phyloP scores from a whole-genome alignment of 1,140 invertebrate species.

The Trichomalopsis sarcophagae region DNA sequence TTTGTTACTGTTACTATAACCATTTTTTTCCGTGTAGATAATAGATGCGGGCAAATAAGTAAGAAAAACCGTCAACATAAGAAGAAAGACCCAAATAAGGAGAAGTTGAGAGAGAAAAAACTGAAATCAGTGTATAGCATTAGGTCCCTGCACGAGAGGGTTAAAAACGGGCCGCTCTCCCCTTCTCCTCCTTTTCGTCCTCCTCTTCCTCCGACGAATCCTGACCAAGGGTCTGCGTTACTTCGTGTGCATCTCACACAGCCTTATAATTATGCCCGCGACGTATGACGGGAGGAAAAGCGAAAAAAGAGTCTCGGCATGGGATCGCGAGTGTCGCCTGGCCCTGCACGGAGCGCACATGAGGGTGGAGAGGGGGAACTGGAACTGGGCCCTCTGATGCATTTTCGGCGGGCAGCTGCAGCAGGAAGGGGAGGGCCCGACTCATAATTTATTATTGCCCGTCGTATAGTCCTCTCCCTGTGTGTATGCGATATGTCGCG shows the following conservation, averaged over 20 bases:
- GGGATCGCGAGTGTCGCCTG: neutral
- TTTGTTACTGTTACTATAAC: too few relatives aligned
- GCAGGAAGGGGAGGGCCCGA: neutral
- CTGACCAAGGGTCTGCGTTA: neutral
- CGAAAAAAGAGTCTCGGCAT: slow-evolving; percentile 23
- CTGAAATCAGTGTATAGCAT: neutral
- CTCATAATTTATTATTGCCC: slow-evolving; percentile 30
- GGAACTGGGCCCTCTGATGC: slow-evolving; percentile 7
- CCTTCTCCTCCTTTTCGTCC: too few relatives aligned
- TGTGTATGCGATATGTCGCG: slow-evolving; percentile 17
- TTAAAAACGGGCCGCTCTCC: neutral
- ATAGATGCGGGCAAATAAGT: too few relatives aligned
- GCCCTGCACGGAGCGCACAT: neutral
- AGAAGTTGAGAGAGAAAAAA: neutral
- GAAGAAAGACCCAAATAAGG: neutral
- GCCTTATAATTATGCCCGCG: slow-evolving; percentile 14
- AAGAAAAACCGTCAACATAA: neutral
- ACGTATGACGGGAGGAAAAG: slow-evolving; percentile 30
- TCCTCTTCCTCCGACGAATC: neutral
- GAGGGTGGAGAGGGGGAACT: neutral
- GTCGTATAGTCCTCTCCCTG: neutral
- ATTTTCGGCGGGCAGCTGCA: slow-evolving; percentile 21
- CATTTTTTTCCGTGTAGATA: too few relatives aligned
- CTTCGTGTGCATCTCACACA: neutral
- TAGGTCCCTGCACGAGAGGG: slow-evolving; percentile 10